A percentile compares a stretch with the other conserved stretches of the same genome.
Conservation (phyloP, 2,113 vertebrate genomes). For the Stegostoma tigrinum region DNA sequence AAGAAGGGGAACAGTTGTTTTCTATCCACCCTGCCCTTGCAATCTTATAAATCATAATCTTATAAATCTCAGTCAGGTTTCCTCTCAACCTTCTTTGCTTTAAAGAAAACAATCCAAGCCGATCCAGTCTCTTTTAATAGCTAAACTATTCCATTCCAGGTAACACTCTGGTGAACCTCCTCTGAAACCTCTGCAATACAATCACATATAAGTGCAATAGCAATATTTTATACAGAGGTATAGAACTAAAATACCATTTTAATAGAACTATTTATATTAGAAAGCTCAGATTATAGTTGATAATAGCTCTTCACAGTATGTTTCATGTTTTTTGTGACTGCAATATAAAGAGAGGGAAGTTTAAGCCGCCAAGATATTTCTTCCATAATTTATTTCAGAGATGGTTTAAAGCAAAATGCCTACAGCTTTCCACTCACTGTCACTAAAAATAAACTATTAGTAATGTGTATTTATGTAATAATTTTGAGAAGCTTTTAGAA, state of each 20-base stretch:
- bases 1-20: too few species aligned
- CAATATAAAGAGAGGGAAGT: background rate
- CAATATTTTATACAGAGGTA: background rate
- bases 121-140: too few species aligned
- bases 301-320: background rate
- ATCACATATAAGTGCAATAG: too few species aligned
- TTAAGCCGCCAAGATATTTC: background rate
- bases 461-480: background rate
- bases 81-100: too few species aligned
- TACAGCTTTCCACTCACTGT: background rate
- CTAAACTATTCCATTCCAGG: too few species aligned
- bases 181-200: too few species aligned
- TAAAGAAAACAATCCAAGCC: too few species aligned
- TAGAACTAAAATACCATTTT: background rate
- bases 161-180: too few species aligned
- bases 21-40: too few species aligned
- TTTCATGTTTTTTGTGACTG: background rate
- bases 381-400: background rate
- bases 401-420: background rate
- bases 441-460: background rate
- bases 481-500: background rate
- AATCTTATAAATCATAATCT: too few species aligned
- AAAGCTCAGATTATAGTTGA: background rate
- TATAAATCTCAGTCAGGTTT: too few species aligned
- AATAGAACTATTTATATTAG: background rate